phyloP scores from a whole-genome alignment of 2,888 invertebrate genomes.

The Drosophila barbarae region DNA sequence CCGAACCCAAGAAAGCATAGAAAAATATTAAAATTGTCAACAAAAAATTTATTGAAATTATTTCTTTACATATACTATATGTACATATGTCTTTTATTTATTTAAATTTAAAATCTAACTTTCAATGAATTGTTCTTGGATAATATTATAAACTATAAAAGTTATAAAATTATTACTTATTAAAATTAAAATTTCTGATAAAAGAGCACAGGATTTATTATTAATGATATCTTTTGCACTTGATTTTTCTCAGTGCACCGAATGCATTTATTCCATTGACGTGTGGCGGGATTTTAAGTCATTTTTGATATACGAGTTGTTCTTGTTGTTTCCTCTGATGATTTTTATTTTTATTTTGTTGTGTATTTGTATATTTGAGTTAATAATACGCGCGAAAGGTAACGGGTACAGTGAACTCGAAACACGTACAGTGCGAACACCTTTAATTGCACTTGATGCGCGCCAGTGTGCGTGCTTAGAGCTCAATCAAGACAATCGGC shows the following conservation, averaged over 20 bases:
- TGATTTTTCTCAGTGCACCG: conserved; percentile 8
- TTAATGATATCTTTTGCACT: neutral
- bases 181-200: too few relatives aligned
- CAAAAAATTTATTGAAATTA: too few relatives aligned
- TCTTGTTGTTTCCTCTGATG: conserved; percentile 45
- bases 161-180: too few relatives aligned
- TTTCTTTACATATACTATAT: too few relatives aligned
- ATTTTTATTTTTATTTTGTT: conserved; percentile 28
- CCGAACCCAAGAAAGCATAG: too few relatives aligned
- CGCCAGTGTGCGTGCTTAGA: conserved; percentile 1
- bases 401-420: conserved; percentile 70
- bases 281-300: conserved; percentile 67
- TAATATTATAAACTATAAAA: too few relatives aligned
- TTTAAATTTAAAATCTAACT: too few relatives aligned
- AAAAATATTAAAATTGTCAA: too few relatives aligned
- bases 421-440: conserved; percentile 24
- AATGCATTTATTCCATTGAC: conserved; percentile 70
- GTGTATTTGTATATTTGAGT: conserved; percentile 50
- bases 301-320: conserved; percentile 69
- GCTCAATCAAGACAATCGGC: conserved; percentile 10
- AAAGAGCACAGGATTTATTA: too few relatives aligned
- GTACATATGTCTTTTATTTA: too few relatives aligned
- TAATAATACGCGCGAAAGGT: conserved; percentile 59
- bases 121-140: too few relatives aligned
- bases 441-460: conserved; percentile 20